Evolutionary conservation across 2,113 vertebrate species (phyloP).

Genomic region (Mesitornis unicolor): DNA sequence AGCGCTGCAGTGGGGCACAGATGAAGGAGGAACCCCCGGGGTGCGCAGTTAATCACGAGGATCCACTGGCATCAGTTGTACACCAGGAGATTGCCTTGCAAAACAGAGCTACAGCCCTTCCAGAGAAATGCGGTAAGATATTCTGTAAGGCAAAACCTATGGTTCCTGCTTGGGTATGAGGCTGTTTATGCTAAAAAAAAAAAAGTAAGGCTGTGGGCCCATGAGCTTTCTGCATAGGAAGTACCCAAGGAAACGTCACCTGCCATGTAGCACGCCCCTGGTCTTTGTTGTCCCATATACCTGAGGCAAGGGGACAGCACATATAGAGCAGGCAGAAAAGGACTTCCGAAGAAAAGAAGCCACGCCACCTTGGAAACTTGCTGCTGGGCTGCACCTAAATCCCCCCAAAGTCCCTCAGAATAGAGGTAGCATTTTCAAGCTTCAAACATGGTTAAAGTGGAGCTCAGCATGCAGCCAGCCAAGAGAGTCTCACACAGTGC

Average conservation of each 20-base stretch:
- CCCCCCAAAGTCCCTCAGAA: neutral
- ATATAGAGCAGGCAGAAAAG: neutral
- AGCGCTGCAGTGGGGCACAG: neutral
- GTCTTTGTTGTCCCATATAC: neutral
- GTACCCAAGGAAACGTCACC: neutral
- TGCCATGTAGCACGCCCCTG: neutral
- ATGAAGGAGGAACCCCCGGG: neutral
- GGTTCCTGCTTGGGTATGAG: neutral
- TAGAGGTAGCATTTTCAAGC: neutral
- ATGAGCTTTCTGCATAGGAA: neutral
- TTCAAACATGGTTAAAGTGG: neutral
- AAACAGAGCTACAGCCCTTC: neutral
- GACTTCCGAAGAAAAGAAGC: neutral
- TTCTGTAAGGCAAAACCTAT: neutral
- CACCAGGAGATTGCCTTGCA: neutral
- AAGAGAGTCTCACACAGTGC: neutral
- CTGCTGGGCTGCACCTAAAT: neutral
- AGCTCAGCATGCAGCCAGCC: neutral
- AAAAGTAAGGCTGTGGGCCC: neutral
- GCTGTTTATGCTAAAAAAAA: neutral
- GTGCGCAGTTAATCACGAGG: neutral
- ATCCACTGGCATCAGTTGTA: neutral
- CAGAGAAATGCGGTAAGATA: neutral
- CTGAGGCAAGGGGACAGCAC: neutral
- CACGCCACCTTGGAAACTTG: neutral